phyloP scores from a whole-genome alignment of 2,888 invertebrate genomes.

The Plagiodera versicolora region DNA sequence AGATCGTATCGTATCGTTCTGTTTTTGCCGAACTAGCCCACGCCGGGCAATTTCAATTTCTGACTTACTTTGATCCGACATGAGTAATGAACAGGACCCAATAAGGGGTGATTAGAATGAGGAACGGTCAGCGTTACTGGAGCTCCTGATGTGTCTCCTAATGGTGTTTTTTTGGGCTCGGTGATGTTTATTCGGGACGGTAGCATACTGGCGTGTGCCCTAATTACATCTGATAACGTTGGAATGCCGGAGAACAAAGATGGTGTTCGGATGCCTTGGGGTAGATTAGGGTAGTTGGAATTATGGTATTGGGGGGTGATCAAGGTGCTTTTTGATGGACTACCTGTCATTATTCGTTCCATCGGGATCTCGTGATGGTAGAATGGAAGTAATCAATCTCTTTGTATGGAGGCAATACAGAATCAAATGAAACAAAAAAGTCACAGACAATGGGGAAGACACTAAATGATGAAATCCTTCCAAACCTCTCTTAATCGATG shows the following conservation, averaged over 20 bases:
- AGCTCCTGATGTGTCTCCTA: slow-evolving; percentile 18
- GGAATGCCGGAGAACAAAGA: background rate
- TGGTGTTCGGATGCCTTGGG: background rate
- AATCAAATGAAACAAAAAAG: too few species aligned
- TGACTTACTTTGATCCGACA: slow-evolving; percentile 18
- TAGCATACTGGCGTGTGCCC: background rate
- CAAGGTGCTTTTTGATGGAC: background rate
- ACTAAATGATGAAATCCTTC: too few species aligned
- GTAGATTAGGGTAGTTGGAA: background rate
- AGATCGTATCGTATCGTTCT: slow-evolving; percentile 14
- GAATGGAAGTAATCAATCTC: background rate
- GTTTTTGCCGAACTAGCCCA: slow-evolving; percentile 17
- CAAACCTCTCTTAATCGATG: too few species aligned
- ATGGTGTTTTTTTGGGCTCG: slow-evolving; percentile 6
- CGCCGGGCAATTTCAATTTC: slow-evolving; percentile 17
- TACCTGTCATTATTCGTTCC: background rate
- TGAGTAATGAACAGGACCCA: slow-evolving; percentile 22
- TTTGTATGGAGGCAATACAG: background rate
- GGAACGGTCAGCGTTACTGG: slow-evolving; percentile 4
- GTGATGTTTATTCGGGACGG: background rate
- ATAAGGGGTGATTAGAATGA: slow-evolving; percentile 20
- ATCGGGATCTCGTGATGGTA: background rate
- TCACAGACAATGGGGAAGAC: too few species aligned
- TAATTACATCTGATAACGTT: background rate
- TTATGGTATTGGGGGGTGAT: background rate